Percentiles rank a stretch among this genome's conserved stretches.
Conservation (phyloP, 2,888 invertebrate species). For the Ormyrus rosae region DNA sequence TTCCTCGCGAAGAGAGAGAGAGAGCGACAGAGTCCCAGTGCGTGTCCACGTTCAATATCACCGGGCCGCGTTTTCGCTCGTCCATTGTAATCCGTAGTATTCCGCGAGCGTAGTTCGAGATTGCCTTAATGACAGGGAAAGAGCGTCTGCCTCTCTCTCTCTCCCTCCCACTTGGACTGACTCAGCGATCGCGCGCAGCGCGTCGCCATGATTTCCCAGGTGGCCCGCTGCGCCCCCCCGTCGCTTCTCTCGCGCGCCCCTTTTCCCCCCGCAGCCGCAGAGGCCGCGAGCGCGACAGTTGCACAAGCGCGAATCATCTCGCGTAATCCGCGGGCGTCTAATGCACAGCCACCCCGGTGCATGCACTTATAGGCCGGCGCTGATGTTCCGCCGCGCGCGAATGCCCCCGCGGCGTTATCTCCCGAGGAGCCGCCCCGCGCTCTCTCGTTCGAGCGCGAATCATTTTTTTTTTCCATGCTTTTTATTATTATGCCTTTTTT, state of each 20-base stretch:
- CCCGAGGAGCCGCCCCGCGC: background rate
- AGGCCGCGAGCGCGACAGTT: constrained; percentile 3
- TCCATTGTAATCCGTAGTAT: constrained; percentile 29
- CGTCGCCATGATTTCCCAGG: constrained; percentile 44
- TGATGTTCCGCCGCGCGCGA: too few relatives aligned
- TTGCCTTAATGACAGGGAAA: constrained; percentile 47
- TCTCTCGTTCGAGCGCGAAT: background rate
- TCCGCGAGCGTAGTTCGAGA: constrained; percentile 11
- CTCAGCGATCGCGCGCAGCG: constrained; percentile 22
- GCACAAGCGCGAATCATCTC: constrained; percentile 12
- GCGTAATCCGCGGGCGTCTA: constrained; percentile 22
- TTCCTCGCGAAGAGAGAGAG: background rate
- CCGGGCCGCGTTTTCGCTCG: background rate
- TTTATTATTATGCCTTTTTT: background rate
- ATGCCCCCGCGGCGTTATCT: background rate
- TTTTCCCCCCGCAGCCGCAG: background rate
- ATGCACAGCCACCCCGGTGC: background rate
- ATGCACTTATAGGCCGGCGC: background rate
- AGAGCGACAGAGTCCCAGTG: too few relatives aligned
- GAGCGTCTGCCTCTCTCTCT: background rate
- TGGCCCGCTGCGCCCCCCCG: constrained; percentile 1
- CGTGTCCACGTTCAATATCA: background rate
- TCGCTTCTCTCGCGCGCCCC: too few relatives aligned
- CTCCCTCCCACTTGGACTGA: background rate
- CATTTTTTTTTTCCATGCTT: background rate